A percentile compares a stretch with the other conserved stretches of the same genome.
Conservation (phyloP, 2,113 vertebrate genomes). For the Phasianus colchicus region DNA sequence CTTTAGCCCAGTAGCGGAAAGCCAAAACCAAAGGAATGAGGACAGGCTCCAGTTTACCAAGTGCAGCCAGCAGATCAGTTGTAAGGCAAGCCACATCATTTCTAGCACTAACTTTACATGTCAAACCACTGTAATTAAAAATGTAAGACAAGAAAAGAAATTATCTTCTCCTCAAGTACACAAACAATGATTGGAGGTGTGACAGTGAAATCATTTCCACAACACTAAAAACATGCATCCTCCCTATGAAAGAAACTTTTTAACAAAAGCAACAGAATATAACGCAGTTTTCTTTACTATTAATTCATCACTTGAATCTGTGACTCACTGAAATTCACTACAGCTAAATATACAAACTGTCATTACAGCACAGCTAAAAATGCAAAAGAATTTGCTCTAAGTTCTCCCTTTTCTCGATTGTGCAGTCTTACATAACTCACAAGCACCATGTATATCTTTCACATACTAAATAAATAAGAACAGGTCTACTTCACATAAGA, state of each 20-base stretch:
- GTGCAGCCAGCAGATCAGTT: constrained; percentile 92
- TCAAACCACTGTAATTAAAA: constrained; percentile 83
- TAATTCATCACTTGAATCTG: background rate
- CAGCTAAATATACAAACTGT: background rate
- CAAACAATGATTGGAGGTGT: background rate
- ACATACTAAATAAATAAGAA: background rate
- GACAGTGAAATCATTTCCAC: background rate
- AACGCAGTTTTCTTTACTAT: background rate
- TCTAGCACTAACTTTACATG: constrained; percentile 96
- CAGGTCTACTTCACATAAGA: background rate
- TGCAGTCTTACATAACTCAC: background rate
- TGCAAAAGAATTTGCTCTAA: background rate
- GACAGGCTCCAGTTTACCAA: constrained; percentile 91
- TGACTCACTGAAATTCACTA: background rate
- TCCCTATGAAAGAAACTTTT: background rate
- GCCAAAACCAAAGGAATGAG: constrained; percentile 93
- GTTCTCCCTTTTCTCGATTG: background rate
- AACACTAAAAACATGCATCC: background rate
- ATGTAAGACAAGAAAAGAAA: background rate
- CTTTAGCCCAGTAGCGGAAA: constrained; percentile 97
- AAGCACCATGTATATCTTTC: background rate
- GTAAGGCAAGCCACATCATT: constrained; percentile 97
- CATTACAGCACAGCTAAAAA: background rate
- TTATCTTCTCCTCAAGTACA: background rate
- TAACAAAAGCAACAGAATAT: background rate